A percentile compares a stretch with the other conserved stretches of the same genome.
Conservation (phyloP, 1,140 invertebrate genomes). For the Himalopsyche phryganea region DNA sequence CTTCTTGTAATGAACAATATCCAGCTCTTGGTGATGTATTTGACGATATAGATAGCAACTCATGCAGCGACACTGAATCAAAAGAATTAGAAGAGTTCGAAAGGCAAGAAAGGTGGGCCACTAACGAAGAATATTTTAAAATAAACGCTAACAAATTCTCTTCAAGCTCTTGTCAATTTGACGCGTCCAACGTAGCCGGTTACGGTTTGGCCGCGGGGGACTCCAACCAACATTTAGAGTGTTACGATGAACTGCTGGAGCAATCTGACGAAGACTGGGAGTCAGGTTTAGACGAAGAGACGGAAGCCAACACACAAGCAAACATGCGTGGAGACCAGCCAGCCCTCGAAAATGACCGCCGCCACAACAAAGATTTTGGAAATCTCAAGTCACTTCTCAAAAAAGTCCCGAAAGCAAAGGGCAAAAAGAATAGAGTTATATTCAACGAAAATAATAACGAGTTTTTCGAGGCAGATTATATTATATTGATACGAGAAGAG, state of each 20-base stretch:
- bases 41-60: background rate
- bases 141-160: constrained; percentile 16
- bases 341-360: constrained; percentile 41
- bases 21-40: background rate
- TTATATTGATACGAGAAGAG: constrained; percentile 79
- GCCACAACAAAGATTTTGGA: constrained; percentile 50
- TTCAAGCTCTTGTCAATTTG: constrained; percentile 20
- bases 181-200: constrained; percentile 1
- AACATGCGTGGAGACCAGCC: constrained; percentile 50
- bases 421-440: constrained; percentile 70
- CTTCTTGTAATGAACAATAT: background rate
- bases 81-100: constrained; percentile 27
- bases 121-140: constrained; percentile 26
- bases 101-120: constrained; percentile 23
- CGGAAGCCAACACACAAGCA: constrained; percentile 5
- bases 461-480: constrained; percentile 84
- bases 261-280: background rate
- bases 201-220: background rate
- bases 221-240: constrained; percentile 2
- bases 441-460: constrained; percentile 83
- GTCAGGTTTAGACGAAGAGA: constrained; percentile 11
- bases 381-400: constrained; percentile 52
- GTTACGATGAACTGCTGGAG: constrained; percentile 29
- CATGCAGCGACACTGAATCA: constrained; percentile 1
- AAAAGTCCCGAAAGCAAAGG: constrained; percentile 36